phyloP scores from a whole-genome alignment of 35 echinoderm and acorn worm genomes.

The Lytechinus pictus region DNA sequence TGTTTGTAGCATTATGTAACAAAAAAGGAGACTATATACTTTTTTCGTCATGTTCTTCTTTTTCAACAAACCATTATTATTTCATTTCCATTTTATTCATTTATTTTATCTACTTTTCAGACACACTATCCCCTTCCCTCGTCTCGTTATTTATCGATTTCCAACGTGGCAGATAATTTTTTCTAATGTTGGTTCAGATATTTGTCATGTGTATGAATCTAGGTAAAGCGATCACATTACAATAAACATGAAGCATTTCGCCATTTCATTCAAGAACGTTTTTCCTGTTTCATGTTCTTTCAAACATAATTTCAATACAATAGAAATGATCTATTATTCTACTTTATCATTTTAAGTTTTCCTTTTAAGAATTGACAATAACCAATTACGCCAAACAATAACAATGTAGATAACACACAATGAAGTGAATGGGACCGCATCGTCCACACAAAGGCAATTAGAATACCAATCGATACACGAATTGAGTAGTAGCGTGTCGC shows the following conservation, averaged over 20 bases:
- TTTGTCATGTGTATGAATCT: background rate
- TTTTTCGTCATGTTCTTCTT: too few species aligned
- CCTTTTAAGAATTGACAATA: background rate
- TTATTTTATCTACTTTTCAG: too few species aligned
- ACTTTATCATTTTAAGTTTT: background rate
- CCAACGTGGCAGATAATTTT: too few species aligned
- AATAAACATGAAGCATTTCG: background rate
- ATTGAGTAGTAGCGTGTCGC: background rate
- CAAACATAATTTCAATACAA: background rate
- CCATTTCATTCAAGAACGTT: background rate
- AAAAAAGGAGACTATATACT: too few species aligned
- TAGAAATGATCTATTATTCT: background rate
- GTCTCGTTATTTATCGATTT: too few species aligned
- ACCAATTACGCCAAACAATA: background rate
- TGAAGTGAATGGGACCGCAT: background rate
- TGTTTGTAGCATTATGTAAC: too few species aligned
- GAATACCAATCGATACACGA: background rate
- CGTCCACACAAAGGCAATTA: background rate
- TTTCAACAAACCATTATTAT: too few species aligned
- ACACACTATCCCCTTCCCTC: too few species aligned
- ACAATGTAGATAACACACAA: background rate
- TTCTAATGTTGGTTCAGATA: background rate
- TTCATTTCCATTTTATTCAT: too few species aligned
- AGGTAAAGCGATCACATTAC: background rate
- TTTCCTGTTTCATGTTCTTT: background rate